These are phyloP conservation scores for Macquaria australasica DNA, from an alignment of 2,113 vertebrate species.

Conservation along the genomic window DNA sequence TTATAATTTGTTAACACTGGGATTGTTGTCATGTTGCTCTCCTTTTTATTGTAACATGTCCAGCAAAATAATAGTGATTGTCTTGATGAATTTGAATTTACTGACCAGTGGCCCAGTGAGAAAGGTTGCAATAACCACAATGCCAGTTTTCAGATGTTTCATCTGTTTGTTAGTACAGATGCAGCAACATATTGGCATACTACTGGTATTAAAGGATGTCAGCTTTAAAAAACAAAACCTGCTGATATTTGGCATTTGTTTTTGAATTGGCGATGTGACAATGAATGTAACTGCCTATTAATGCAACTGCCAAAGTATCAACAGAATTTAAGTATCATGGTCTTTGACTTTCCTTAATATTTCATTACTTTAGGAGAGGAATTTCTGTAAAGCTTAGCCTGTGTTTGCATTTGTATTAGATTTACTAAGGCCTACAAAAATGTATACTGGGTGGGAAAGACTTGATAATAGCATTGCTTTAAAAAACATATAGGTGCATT, in stretches of 20 bases:
- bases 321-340: neutral
- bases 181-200: neutral
- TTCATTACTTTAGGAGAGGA: neutral
- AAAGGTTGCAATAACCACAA: neutral
- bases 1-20: neutral
- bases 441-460: neutral
- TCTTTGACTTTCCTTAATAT: neutral
- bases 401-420: neutral
- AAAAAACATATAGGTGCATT: neutral
- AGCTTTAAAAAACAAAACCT: conserved; percentile 4
- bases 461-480: neutral
- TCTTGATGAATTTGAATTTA: neutral
- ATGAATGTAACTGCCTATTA: neutral
- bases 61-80: neutral
- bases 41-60: neutral
- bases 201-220: neutral
- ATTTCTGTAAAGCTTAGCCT: neutral
- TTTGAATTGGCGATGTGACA: neutral
- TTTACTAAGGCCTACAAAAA: neutral
- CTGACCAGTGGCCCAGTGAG: neutral
- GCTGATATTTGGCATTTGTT: neutral
- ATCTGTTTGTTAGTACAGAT: neutral
- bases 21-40: neutral
- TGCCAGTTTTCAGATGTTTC: neutral
- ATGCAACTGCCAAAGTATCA: neutral